A percentile compares a stretch with the other conserved stretches of the same genome.
Conservation (phyloP, 2,888 invertebrate species). For the Pheosia tremula region DNA sequence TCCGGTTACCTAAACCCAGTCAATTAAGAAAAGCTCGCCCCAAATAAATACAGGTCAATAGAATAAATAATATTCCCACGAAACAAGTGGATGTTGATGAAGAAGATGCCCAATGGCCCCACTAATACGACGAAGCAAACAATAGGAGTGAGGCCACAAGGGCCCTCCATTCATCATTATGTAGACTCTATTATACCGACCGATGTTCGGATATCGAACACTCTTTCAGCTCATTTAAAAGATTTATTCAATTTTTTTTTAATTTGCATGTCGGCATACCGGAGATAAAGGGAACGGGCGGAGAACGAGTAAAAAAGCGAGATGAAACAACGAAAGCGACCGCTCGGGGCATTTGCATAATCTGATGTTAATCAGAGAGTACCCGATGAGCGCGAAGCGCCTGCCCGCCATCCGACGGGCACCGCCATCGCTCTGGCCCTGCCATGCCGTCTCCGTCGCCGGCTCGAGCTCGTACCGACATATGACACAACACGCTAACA, state of each 20-base stretch:
- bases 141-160: slow-evolving; percentile 64
- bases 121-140: slow-evolving; percentile 55
- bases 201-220: slow-evolving; percentile 75
- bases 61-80: slow-evolving; percentile 57
- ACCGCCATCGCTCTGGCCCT: slow-evolving; percentile 13
- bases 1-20: slow-evolving; percentile 6
- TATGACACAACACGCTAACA: not conserved
- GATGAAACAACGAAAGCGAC: slow-evolving; percentile 78
- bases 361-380: slow-evolving; percentile 83
- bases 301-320: slow-evolving; percentile 71
- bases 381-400: slow-evolving; percentile 9
- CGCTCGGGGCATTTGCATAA: slow-evolving; percentile 82
- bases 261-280: slow-evolving; percentile 78
- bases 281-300: slow-evolving; percentile 76
- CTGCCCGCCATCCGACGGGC: slow-evolving; percentile 14
- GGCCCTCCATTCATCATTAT: slow-evolving; percentile 72
- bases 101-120: slow-evolving; percentile 50
- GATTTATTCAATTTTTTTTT: slow-evolving; percentile 64
- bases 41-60: slow-evolving; percentile 1
- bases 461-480: slow-evolving; percentile 26
- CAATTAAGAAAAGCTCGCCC: slow-evolving; percentile 3
- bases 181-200: slow-evolving; percentile 70
- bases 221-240: slow-evolving; percentile 79
- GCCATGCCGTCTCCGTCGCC: slow-evolving; percentile 21
- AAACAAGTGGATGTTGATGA: slow-evolving; percentile 39